Evolutionary conservation across 1,140 invertebrate species (phyloP).

Genomic region (Drosophila serrata): DNA sequence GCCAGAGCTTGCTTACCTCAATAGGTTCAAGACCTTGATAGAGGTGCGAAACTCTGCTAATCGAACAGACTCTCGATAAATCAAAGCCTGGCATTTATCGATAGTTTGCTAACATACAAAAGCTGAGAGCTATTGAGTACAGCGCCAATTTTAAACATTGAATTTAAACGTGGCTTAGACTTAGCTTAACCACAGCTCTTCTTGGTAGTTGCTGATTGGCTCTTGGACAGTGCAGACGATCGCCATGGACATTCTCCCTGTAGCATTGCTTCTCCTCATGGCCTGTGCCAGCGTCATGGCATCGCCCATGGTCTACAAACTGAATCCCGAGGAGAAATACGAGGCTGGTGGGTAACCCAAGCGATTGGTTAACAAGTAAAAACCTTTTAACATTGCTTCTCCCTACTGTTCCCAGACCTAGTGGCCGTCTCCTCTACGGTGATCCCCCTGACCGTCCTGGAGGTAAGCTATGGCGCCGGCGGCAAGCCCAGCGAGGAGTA

Average conservation of each 20-base stretch:
- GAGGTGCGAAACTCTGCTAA: neutral
- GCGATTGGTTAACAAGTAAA: too few species aligned
- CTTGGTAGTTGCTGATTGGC: constrained; percentile 25
- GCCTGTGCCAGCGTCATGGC: constrained; percentile 35
- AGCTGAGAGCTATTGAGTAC: neutral
- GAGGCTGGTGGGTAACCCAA: constrained; percentile 64
- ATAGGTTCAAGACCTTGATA: too few species aligned
- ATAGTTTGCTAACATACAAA: neutral
- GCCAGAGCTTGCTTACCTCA: too few species aligned
- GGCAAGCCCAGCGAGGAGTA: constrained; percentile 82
- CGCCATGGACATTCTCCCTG: constrained; percentile 14
- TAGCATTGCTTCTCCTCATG: constrained; percentile 28
- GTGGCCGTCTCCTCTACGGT: constrained; percentile 89
- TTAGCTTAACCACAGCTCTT: neutral
- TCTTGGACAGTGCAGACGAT: constrained; percentile 24
- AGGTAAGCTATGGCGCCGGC: constrained; percentile 85
- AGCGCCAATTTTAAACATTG: constrained; percentile 17
- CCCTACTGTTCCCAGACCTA: constrained; percentile 86
- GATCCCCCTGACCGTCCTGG: constrained; percentile 88
- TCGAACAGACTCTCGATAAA: too few species aligned
- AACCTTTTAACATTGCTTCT: neutral
- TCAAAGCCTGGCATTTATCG: neutral
- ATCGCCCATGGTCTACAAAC: constrained; percentile 78
- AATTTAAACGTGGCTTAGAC: neutral
- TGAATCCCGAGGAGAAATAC: constrained; percentile 81